Evolutionary conservation across 2,113 vertebrate genomes (phyloP), one percentile per base, ranked within the genome.

Genomic region (Pseudolaguvia tuberculata): DNA sequence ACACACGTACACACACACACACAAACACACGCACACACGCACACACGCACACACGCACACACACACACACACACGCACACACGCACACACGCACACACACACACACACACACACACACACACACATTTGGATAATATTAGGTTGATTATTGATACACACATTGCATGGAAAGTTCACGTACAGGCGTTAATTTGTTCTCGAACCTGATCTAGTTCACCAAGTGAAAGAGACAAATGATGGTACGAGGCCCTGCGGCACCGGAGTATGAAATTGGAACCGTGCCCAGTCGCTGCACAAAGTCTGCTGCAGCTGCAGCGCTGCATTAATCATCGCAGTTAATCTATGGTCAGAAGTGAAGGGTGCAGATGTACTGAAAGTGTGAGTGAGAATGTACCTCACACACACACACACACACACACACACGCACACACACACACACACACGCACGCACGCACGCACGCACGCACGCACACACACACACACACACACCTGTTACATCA

Each of bases 201-300:
- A 70, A 45, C 75, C 57, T 45, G 42, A 53, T 70, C 35, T 47
- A 55, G 70, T 77, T 70, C 25, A 53, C 21, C 47, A 27, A 62
- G 67, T 35, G 56, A 77, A 55, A 31, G 57, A 59, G 57, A 77
- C 53, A 55, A 63, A 77, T 55, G 75, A 62, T 9, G 57, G 35
- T 62, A 48, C 51, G 35, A 12, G 14, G 57, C n/a, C 35, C 67
- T 42, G 20, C 2, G 9, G 56, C 74, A 53, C 25, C 52, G 55
- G 50, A 70, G 66, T 45, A 77, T 70, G 75, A 70, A 77, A 77
- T 77, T 70, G 75, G 75, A 77, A 62, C 18, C 23, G 51, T 63
- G 47, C 74, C 74, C 55, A 35, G 31, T 52, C 45, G 20, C 29
- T 13, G 42, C 29, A 18, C 52, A 52, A 47, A 73, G 14, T 15